Evolutionary conservation across 2,797 vertebrate genomes (phyloP), one percentile per base, ranked within the genome.

Genomic region (Echiichthys vipera): DNA sequence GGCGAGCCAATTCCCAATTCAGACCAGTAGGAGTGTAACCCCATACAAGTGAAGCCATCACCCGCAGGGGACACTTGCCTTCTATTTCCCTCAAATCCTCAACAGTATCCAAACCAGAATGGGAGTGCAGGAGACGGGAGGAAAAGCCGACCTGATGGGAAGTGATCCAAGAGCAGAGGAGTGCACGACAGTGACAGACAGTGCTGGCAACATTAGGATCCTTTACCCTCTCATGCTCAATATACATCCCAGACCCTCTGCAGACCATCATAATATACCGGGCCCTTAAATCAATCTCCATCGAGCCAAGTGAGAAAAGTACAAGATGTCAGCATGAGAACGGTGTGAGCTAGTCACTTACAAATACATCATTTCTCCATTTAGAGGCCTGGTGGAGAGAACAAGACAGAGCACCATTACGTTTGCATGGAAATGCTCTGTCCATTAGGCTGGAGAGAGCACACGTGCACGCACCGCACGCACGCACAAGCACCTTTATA

Each of bases 351-450:
- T 42, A 39, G 74, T 67, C 72, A 57, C 64, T 82, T 75, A 72
- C 22, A 30, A 78, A 85, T 83, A 89, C 84, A 89, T 68, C 13
- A 59, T 74, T 89, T 84, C 77, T 89, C 83, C 89, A 89, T 92
- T 89, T 88, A 83, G 82, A 78, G 50, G 32, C 20, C 20, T 49
- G 61, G 54, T 61, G 71, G 73, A 79, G 74, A 80, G n/a, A 79
- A 69, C 56, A 45, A 80, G 74, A 86, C 47, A 0, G 64, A 63
- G 79, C 80, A 56, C 79, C 72, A 77, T 85, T 88, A 84, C 65
- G 65, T 86, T 86, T 86, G 78, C 78, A 80, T 76, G 63, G 80
- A 85, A 78, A 84, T 40, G 69, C 68, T 81, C 70, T 20, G 58
- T 81, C 78, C 64, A 78, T 87, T 81, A 82, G 56, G 65, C 59